These are phyloP conservation scores for Lithosia quadra DNA, from an alignment of 2,888 invertebrate species.

Conservation along the genomic window DNA sequence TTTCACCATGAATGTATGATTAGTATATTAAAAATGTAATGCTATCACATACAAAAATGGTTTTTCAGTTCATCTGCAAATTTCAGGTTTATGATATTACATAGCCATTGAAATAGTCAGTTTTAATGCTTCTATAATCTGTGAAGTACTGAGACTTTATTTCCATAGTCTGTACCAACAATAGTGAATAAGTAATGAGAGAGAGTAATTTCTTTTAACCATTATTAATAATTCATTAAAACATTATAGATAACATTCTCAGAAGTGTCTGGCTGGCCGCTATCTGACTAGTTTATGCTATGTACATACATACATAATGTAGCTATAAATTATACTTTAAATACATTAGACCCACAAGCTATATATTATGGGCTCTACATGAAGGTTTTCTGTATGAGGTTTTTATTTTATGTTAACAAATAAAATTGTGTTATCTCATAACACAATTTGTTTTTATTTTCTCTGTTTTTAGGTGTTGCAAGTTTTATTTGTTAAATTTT, in stretches of 20 bases:
- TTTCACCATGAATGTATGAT: too few relatives aligned
- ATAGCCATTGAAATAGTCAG: not conserved
- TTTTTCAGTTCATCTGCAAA: too few relatives aligned
- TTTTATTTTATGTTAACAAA: too few relatives aligned
- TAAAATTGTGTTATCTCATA: too few relatives aligned
- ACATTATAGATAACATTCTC: not conserved
- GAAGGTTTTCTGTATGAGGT: too few relatives aligned
- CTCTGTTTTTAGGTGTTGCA: too few relatives aligned
- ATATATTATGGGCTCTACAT: not conserved
- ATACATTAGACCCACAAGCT: not conserved
- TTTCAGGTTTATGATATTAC: too few relatives aligned
- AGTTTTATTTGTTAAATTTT: too few relatives aligned
- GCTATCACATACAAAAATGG: too few relatives aligned
- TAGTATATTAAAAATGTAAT: too few relatives aligned
- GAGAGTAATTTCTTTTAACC: not conserved
- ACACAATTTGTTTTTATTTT: too few relatives aligned
- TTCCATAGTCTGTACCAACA: not conserved
- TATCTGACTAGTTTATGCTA: not conserved
- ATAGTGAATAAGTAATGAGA: constrained; percentile 3
- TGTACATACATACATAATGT: not conserved
- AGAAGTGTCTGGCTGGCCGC: not conserved
- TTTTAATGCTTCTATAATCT: not conserved
- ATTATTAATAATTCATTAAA: not conserved
- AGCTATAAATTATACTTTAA: not conserved
- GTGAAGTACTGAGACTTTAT: not conserved